Evolutionary conservation across 2,888 invertebrate species (phyloP), one percentile per base, ranked within the genome.

Genomic region (Pammene fasciana): DNA sequence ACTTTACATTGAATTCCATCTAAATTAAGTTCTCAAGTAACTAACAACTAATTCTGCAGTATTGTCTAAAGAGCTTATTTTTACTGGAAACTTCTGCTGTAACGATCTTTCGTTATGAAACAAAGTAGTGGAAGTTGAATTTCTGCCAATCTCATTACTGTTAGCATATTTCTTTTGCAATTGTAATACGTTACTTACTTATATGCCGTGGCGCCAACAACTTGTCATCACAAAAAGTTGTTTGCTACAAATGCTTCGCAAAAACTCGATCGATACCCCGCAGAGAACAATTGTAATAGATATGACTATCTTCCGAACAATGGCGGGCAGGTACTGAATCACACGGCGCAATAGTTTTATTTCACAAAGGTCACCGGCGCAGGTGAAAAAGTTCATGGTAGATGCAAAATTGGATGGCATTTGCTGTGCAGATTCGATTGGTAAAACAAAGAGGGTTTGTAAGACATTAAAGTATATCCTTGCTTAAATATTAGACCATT

Each of bases 301-400:
- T 65, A 65, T 64, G 52, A 14, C 36, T 65, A 65, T 65, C 70
- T 65, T 79, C 81, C 80, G 79, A 76, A 79, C 77, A 80, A 81
- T 82, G 79, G 79, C 78, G 67, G 59, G 64, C 43, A 72, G 68
- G 72, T 71, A 64, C 54, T 74, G 75, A 77, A 81, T 87, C 84
- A 79, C 83, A 87, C 77, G 73, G 76, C 77, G 80, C 81, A 82
- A 83, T 76, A 75, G 76, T 65, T 68, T 59, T 65, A 78, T 75
- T 57, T 74, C 71, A 45, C 52, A 88, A 87, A 88, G 88, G 87
- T 88, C 85, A 83, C 72, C 76, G 72, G 74, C 72, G 75, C 76
- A 79, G 81, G 78, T 70, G 82, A 82, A 84, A 84, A 76, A 68
- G 68, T 70, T 70, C 65, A 70, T 38, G 65, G 43, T 54, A 56